phyloP scores from a whole-genome alignment of 2,888 invertebrate species.

The Matsumyia berberina region DNA sequence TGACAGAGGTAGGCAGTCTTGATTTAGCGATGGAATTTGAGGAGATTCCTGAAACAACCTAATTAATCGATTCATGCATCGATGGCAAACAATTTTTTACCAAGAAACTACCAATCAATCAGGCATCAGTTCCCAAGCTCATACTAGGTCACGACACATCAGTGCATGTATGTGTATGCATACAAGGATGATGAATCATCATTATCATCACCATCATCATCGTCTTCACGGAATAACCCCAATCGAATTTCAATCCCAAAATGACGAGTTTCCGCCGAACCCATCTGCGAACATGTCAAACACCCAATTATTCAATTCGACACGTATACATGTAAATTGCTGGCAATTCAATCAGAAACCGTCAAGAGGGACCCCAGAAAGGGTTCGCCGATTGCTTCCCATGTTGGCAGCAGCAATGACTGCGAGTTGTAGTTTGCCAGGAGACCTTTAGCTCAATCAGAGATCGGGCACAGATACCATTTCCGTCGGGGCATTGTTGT shows the following conservation, averaged over 20 bases:
- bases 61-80: conserved; percentile 6
- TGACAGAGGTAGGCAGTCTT: conserved; percentile 6
- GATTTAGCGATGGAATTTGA: conserved; percentile 16
- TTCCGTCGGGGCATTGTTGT: conserved; percentile 69
- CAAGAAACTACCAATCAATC: conserved; percentile 33
- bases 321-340: conserved; percentile 76
- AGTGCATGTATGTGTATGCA: background rate
- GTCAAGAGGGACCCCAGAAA: conserved; percentile 60
- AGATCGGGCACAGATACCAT: conserved; percentile 69
- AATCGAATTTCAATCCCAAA: conserved; percentile 66
- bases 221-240: conserved; percentile 55
- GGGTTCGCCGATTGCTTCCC: conserved; percentile 60
- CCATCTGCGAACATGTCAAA: conserved; percentile 75
- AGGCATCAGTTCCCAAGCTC: conserved; percentile 35
- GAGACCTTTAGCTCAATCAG: conserved; percentile 65
- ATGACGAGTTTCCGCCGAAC: conserved; percentile 65
- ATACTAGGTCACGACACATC: conserved; percentile 35
- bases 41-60: background rate
- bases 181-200: conserved; percentile 3
- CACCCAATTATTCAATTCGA: conserved; percentile 77
- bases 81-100: background rate
- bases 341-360: conserved; percentile 76
- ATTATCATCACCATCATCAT: conserved; percentile 52
- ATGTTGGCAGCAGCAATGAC: conserved; percentile 32
- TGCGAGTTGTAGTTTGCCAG: background rate